Base-by-base conservation (phyloP, 92 coral and sea anemone species). In the Isaurus tuberculatus region DNA sequence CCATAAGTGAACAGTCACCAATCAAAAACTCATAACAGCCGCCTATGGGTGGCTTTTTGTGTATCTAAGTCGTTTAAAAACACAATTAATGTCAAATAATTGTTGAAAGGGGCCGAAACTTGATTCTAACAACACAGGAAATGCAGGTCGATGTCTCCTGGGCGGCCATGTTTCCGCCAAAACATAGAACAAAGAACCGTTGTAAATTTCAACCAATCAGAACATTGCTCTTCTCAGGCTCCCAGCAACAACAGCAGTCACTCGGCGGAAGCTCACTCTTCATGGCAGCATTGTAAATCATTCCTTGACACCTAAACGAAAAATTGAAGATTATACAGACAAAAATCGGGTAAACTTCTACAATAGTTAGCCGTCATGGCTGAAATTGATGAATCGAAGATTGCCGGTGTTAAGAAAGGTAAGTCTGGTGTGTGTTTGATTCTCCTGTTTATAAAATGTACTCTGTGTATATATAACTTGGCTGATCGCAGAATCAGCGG, bases 211-310 rank as follows among this genome's bases (percentile, higher is more conserved):
- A 40, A 68, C 97, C 94, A 90, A 92, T 92, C 74, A 80, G 46
- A 67, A 44, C 69, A 70, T 23, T 79, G 79, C 85, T 73, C 48
- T 17, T 36, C 67, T 30, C 70, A 91, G 70, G 87, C 82, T 69
- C 97, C 94, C 92, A 85, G 91, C 86, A 75, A 83, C 91, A 93
- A 88, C 97, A 93, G 97, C 91, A 91, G 89, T 86, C 85, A 83
- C 70, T 77, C 70, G 82, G 69, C 82, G 82, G 82, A 75, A 75
- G 22, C 81, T 13, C 80, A 30, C 28, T 49, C 33, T 26, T 49
- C 65, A 73, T 73, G 79, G 79, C 79, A 73, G 79, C 71, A 25
- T 2, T 77, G 37, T 20, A 49, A 79, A 60, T 79, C 83, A 65
- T 60, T 30, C 46, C 69, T 36, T 79, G 83, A 65, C 72, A 78